Evolutionary conservation across 1,140 invertebrate genomes (phyloP), one percentile per base, ranked within the genome.

Genomic region (Drosophila lowei): DNA sequence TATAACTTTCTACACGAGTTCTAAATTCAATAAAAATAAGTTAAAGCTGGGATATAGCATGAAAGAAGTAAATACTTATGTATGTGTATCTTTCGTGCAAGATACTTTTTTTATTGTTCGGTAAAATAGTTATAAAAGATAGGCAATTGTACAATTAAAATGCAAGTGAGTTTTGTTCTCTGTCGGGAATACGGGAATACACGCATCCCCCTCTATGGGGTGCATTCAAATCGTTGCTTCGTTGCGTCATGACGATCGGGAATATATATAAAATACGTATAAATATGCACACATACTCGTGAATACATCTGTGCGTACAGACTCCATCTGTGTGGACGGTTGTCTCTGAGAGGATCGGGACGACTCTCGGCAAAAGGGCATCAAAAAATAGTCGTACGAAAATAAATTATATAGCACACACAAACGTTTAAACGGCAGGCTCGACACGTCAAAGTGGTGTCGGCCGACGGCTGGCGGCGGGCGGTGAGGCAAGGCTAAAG

Each of bases 231-330:
- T 38, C 34, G 34, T 38, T 13, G 9, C 34, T 68, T 56, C 43
- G 65, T 54, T 53, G 63, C 63, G 34, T 67, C 65, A 56, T 67
- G 63, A 34, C 28, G 63, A 68, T 68, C 63, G 44, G 56, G 50
- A 56, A 55, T 52, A 67, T 16, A 46, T 58, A 62, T 23, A 42
- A 5, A 2, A 30, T 30, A 63, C 9, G 49, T 42, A 65, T 66
- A 66, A 67, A 66, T 66, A 67, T 48, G 61, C 30, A 46, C 48
- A 25, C 3, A 30, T 28, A 1, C 6, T 7, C 18, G 16, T 42
- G 28, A 21, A 23, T 65, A 8, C 11, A 38, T 38, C 2, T 38
- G 34, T 38, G 11, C 30, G 3, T 11, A 34, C 11, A 38, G 34
- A 38, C 34, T 38, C 34, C 34, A 38, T 38, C 34, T 38, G 4